phyloP scores from a whole-genome alignment of 2,797 vertebrate species.

The Danio albolineatus region DNA sequence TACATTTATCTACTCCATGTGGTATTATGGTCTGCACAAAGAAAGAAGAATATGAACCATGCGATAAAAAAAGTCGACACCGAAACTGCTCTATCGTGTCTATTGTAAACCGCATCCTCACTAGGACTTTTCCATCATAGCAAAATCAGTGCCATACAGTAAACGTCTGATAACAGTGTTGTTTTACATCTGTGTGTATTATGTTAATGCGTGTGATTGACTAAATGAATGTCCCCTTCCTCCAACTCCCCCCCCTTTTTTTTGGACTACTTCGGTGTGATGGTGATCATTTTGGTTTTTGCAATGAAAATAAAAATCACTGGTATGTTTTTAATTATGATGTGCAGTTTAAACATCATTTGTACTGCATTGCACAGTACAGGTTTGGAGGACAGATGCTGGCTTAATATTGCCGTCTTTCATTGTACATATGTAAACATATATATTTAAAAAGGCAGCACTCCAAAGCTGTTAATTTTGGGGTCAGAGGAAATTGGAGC shows the following conservation, averaged over 20 bases:
- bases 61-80: not conserved
- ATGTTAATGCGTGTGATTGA: slow-evolving; percentile 18
- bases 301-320: slow-evolving; percentile 62
- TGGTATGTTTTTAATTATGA: slow-evolving; percentile 50
- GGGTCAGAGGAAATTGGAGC: too few species aligned
- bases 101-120: slow-evolving; percentile 10
- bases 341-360: slow-evolving; percentile 7
- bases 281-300: slow-evolving; percentile 50
- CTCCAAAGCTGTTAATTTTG: too few species aligned
- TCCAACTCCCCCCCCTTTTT: not conserved
- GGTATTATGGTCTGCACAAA: slow-evolving; percentile 6
- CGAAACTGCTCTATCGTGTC: slow-evolving; percentile 8
- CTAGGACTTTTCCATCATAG: slow-evolving; percentile 3
- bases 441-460: too few species aligned
- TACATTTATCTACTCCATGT: slow-evolving; percentile 5
- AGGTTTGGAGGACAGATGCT: too few species aligned
- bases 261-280: slow-evolving; percentile 32
- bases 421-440: not conserved
- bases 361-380: not conserved
- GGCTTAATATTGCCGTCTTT: not conserved
- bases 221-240: slow-evolving; percentile 3
- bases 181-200: not conserved
- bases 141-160: slow-evolving; percentile 48
- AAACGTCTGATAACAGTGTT: slow-evolving; percentile 26
- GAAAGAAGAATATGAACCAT: slow-evolving; percentile 21